Conservation (phyloP, 2,888 invertebrate species). For the Xestia xanthographa region DNA sequence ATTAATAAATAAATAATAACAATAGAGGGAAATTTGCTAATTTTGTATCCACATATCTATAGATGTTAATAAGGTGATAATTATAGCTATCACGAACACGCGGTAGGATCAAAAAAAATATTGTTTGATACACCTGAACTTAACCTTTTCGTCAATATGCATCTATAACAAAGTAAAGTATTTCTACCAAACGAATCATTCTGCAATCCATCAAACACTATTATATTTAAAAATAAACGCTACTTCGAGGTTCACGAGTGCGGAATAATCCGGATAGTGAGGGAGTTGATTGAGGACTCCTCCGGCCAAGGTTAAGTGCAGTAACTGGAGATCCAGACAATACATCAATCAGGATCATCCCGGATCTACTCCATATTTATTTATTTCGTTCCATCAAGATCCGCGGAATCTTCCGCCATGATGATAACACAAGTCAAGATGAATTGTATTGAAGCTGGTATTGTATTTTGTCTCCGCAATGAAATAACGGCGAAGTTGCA, state of each 20-base stretch:
- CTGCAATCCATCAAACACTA: conserved; percentile 33
- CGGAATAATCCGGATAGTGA: conserved; percentile 43
- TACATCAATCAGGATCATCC: conserved; percentile 79
- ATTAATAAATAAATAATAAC: not conserved
- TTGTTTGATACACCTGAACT: not conserved
- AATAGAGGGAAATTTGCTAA: not conserved
- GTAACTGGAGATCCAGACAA: conserved; percentile 65
- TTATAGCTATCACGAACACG: too few species aligned
- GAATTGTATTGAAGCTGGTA: conserved; percentile 28
- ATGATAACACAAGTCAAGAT: conserved; percentile 33
- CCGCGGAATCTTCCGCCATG: conserved; percentile 23
- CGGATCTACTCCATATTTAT: conserved; percentile 73
- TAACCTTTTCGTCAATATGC: not conserved
- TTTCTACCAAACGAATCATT: not conserved
- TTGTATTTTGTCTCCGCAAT: conserved; percentile 6
- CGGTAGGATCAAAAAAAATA: not conserved
- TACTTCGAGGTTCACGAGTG: conserved; percentile 22
- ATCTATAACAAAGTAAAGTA: not conserved
- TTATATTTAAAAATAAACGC: conserved; percentile 34
- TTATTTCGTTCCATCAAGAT: conserved; percentile 68
- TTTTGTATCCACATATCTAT: not conserved
- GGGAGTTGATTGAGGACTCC: conserved; percentile 48
- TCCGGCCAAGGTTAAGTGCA: conserved; percentile 55
- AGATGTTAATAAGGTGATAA: too few species aligned
- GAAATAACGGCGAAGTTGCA: conserved; percentile 1